These are phyloP conservation scores for Apaloderma vittatum DNA, from an alignment of 2,113 vertebrate species.

Conservation along the genomic window DNA sequence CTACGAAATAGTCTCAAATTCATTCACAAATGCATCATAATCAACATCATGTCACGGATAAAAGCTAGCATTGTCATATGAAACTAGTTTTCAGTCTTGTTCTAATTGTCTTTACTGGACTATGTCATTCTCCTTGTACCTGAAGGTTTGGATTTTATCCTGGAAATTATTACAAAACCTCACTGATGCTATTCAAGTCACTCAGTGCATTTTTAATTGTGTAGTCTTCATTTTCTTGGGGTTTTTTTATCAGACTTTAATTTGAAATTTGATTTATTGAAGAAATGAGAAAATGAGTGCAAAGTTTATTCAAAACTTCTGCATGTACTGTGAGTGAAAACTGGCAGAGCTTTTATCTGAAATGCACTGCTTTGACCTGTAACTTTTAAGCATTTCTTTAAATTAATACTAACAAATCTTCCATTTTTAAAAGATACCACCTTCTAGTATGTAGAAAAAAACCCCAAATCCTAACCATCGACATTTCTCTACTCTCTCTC, in stretches of 20 bases:
- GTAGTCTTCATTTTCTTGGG: neutral
- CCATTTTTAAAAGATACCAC: neutral
- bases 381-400: neutral
- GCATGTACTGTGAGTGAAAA: neutral
- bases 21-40: neutral
- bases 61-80: neutral
- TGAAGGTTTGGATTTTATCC: neutral
- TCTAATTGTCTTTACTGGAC: neutral
- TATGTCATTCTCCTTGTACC: neutral
- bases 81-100: neutral
- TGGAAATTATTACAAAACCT: neutral
- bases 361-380: neutral
- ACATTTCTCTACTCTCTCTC: rapidly evolving
- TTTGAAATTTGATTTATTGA: neutral
- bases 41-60: neutral
- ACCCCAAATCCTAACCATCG: rapidly evolving
- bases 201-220: neutral
- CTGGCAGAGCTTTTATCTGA: neutral
- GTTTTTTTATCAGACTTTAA: neutral
- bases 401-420: neutral
- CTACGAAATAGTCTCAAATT: neutral
- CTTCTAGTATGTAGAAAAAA: neutral
- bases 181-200: neutral
- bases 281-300: neutral
- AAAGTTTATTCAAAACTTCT: neutral